These are phyloP conservation scores for Distichodus sexfasciatus DNA, from an alignment of 2,797 vertebrate species.

Conservation along the genomic window DNA sequence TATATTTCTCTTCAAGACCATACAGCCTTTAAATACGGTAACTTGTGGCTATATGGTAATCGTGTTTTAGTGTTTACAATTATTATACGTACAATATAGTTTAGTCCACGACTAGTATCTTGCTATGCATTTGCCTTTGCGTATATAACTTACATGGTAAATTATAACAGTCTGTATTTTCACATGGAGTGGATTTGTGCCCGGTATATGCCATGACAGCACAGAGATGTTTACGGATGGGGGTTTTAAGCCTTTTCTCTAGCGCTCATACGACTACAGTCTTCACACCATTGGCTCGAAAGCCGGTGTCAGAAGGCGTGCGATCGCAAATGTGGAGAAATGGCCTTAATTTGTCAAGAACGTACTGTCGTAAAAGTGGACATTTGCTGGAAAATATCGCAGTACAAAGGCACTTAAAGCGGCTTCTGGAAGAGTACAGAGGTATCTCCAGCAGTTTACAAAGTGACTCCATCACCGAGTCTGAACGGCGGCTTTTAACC, in stretches of 20 bases:
- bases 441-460: conserved; percentile 62
- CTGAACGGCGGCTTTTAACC: conserved; percentile 65
- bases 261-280: too few species aligned
- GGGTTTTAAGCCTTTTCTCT: conserved; percentile 8
- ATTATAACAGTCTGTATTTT: neutral
- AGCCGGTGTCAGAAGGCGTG: neutral
- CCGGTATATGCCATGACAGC: conserved; percentile 43
- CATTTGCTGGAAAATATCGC: conserved; percentile 68
- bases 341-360: neutral
- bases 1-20: neutral
- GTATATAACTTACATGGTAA: neutral
- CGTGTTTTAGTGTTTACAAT: too few species aligned
- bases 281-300: neutral
- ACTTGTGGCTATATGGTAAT: too few species aligned
- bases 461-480: conserved; percentile 62
- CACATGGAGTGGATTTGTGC: neutral
- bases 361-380: neutral
- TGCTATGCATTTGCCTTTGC: too few species aligned
- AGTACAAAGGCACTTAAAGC: conserved; percentile 75
- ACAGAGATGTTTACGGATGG: conserved; percentile 27
- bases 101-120: too few species aligned
- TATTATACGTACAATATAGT: too few species aligned
- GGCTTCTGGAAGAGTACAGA: conserved; percentile 72
- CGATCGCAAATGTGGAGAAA: neutral
- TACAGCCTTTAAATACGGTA: too few species aligned